Evolutionary conservation across 1,140 invertebrate species (phyloP), one percentile per base, ranked within the genome.

Genomic region (Eulimnadia texana): DNA sequence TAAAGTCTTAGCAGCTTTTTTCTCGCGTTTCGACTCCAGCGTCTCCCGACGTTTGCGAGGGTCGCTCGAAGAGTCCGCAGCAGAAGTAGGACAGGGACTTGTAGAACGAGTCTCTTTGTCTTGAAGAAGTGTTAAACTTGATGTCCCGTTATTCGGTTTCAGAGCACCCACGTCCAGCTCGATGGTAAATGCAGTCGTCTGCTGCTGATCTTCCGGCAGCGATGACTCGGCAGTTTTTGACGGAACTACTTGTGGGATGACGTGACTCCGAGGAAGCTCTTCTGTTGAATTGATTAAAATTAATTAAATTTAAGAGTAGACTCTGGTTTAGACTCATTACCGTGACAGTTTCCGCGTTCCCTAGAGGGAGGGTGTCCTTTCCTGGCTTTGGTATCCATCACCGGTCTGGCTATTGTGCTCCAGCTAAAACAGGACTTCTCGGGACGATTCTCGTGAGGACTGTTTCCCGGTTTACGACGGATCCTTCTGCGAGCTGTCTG

Each of bases 1-100:
- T 65, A 94, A 76, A 20, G 90, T 93, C 73, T 92, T 90, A 22
- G 89, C 90, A 13, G 90, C 90, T 73, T 93, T 93, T 49, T 86
- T 77, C 69, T 94, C 90, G 19, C 89, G 77, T 68, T 90, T 90
- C 1, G 70, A 68, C 62, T 74, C 72, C 2, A 72, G 55, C 16
- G 62, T 63, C 28, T 63, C 62, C 47, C 33, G 33, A 16, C 33
- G 33, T 42, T 42, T 42, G 33, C 33, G 33, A 16, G 33, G 33
- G 33, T 42, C 33, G 16, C 16, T 16, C 6, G 33, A 9, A 42
- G n/a, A n/a, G n/a, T n/a, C n/a, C n/a, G 33, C 33, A 9, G 33
- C 6, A 42, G 16, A 6, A 10, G 50, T 16, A 23, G 24, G n/a
- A n/a, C 27, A 22, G 13, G 60, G 33, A 16, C 33, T 42, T 6